Evolutionary conservation across 2,888 invertebrate genomes (phyloP).

Genomic region (Mesochorus sp.): DNA sequence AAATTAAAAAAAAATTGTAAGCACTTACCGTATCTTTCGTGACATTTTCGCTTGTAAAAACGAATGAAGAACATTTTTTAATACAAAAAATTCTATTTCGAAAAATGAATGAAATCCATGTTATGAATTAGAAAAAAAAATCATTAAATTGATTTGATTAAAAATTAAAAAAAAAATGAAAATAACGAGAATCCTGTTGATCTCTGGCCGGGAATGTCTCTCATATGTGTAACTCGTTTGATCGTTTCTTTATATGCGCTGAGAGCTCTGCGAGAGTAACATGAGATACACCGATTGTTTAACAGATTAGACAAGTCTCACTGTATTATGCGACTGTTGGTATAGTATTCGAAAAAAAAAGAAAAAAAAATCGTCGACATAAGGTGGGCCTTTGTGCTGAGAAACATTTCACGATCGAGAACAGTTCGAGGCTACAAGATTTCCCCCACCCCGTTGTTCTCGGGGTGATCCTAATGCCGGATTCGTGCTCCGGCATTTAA

Average conservation of each 20-base stretch:
- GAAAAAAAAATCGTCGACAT: conserved; percentile 20
- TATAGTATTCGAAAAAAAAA: conserved; percentile 23
- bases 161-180: background rate
- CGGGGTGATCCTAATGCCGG: conserved; percentile 46
- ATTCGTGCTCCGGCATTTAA: conserved; percentile 59
- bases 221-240: too few species aligned
- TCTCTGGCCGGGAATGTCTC: background rate
- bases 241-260: background rate
- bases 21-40: too few species aligned
- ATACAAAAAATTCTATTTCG: background rate
- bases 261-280: background rate
- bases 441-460: background rate
- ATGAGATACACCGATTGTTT: conserved; percentile 27
- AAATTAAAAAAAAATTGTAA: too few species aligned
- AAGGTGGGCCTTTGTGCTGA: conserved; percentile 55
- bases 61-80: background rate
- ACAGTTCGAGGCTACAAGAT: conserved; percentile 10
- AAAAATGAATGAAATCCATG: too few species aligned
- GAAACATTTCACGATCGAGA: conserved; percentile 56
- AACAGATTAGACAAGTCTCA: background rate
- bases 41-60: background rate
- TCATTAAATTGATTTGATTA: too few species aligned
- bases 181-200: background rate
- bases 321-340: conserved; percentile 1
- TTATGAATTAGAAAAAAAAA: too few species aligned